phyloP scores from a whole-genome alignment of 2,113 vertebrate genomes.

The Engraulis encrasicolus region DNA sequence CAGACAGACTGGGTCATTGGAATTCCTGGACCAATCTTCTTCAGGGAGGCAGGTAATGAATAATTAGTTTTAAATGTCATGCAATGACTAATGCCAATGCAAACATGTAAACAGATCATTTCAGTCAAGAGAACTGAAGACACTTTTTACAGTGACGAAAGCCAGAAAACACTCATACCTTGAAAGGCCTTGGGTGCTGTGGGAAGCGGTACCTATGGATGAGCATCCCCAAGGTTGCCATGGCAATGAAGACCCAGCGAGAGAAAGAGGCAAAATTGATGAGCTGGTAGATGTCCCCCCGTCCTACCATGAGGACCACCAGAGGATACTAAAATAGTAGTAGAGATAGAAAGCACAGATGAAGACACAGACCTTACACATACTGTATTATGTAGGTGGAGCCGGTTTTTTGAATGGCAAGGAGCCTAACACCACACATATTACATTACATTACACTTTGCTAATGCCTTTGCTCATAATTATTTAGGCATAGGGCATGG shows the following conservation, averaged over 20 bases:
- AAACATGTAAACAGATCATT: not conserved
- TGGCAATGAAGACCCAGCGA: constrained; percentile 87
- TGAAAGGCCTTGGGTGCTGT: constrained; percentile 79
- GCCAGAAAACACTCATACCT: constrained; percentile 64
- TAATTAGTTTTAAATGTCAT: not conserved
- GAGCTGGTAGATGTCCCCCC: constrained; percentile 83
- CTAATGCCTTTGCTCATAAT: too few relatives aligned
- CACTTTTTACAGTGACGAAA: not conserved
- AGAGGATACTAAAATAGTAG: constrained; percentile 78
- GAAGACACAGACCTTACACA: not conserved
- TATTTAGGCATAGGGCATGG: too few relatives aligned
- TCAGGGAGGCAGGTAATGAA: too few relatives aligned
- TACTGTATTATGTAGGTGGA: too few relatives aligned
- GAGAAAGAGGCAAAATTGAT: constrained; percentile 88
- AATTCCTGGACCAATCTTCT: too few relatives aligned
- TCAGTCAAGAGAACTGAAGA: too few relatives aligned
- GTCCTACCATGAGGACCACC: constrained; percentile 75
- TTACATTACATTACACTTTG: too few relatives aligned
- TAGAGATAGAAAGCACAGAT: not conserved
- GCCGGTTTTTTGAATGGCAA: too few relatives aligned
- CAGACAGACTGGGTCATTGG: too few relatives aligned
- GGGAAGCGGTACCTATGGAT: constrained; percentile 84
- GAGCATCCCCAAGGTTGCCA: constrained; percentile 83
- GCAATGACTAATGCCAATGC: not conserved
- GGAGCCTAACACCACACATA: too few relatives aligned